Evolutionary conservation across 2,888 invertebrate genomes (phyloP).

Genomic region (Platycheirus rosarum): DNA sequence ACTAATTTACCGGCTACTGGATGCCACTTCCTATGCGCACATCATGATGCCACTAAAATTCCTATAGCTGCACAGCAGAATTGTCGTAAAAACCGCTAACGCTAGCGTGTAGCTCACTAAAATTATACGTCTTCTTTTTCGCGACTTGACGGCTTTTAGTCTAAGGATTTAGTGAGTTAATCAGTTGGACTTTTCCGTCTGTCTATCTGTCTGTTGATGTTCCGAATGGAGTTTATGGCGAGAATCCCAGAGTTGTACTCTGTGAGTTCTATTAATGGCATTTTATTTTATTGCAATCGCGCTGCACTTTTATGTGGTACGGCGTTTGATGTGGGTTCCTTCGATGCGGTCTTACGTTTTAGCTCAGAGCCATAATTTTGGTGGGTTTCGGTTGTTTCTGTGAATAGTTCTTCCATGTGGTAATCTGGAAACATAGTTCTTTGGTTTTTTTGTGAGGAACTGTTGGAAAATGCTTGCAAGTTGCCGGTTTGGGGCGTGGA

Average conservation of each 20-base stretch:
- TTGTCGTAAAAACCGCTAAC: slow-evolving; percentile 70
- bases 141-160: slow-evolving; percentile 32
- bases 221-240: slow-evolving; percentile 57
- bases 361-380: slow-evolving; percentile 7
- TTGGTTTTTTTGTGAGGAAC: background rate
- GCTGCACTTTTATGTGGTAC: slow-evolving; percentile 72
- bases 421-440: background rate
- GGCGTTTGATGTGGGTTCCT: slow-evolving; percentile 69
- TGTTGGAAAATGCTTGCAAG: background rate
- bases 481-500: background rate
- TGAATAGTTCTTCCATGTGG: background rate
- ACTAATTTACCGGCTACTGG: slow-evolving; percentile 71
- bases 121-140: slow-evolving; percentile 22
- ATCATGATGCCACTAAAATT: slow-evolving; percentile 45
- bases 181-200: slow-evolving; percentile 65
- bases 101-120: slow-evolving; percentile 39
- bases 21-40: slow-evolving; percentile 64
- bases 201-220: slow-evolving; percentile 27
- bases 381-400: background rate
- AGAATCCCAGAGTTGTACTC: slow-evolving; percentile 59
- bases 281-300: slow-evolving; percentile 60
- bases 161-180: slow-evolving; percentile 62
- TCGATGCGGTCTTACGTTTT: slow-evolving; percentile 35
- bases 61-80: slow-evolving; percentile 38
- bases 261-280: slow-evolving; percentile 39